These are phyloP conservation scores for Strigamia transsilvanica DNA, from an alignment of 2,888 invertebrate species.

Conservation along the genomic window DNA sequence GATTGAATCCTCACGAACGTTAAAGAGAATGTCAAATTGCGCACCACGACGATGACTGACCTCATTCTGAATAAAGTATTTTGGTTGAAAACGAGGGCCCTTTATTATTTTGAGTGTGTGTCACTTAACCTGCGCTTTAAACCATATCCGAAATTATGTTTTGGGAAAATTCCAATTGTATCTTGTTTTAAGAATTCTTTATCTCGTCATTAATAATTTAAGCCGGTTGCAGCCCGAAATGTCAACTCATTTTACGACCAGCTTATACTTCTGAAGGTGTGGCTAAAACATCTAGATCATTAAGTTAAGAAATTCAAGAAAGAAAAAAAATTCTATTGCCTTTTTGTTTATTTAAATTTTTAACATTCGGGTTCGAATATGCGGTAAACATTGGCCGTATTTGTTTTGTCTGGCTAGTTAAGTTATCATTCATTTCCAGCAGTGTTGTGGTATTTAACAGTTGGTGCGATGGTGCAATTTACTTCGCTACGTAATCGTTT, in stretches of 20 bases:
- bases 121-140: not conserved
- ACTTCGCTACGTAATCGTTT: not conserved
- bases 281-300: not conserved
- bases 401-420: not conserved
- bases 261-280: not conserved
- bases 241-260: not conserved
- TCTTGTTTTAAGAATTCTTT: not conserved
- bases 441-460: not conserved
- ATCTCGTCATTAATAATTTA: not conserved
- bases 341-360: not conserved
- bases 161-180: not conserved
- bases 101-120: not conserved
- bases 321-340: not conserved
- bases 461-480: not conserved
- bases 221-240: not conserved
- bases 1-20: not conserved
- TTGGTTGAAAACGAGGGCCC: not conserved
- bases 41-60: not conserved
- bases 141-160: not conserved
- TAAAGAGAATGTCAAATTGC: not conserved
- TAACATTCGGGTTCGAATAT: not conserved
- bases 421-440: not conserved
- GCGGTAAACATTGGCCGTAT: no score
- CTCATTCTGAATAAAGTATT: not conserved
- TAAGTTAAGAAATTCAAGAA: not conserved